A percentile compares a stretch with the other conserved stretches of the same genome.
These are phyloP conservation scores for Hemitrygon akajei DNA, from an alignment of 2,797 vertebrate genomes.

Conservation along the genomic window DNA sequence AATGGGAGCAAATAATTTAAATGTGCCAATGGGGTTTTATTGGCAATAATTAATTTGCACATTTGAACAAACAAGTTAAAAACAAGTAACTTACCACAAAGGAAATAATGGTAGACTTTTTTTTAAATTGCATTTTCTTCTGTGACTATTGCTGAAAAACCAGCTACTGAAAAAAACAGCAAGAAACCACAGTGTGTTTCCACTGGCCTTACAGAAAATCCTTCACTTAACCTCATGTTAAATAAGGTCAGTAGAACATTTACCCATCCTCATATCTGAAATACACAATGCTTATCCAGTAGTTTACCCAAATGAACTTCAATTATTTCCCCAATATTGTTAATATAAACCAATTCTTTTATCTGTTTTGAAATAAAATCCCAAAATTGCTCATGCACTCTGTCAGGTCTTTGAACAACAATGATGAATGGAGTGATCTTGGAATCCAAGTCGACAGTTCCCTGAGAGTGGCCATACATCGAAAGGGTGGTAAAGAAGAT, in stretches of 20 bases:
- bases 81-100: background rate
- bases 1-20: background rate
- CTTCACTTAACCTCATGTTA: background rate
- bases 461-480: no score
- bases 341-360: background rate
- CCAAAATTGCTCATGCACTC: background rate
- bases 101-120: background rate
- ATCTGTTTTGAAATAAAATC: background rate
- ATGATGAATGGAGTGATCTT: background rate
- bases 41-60: background rate
- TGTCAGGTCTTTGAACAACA: no score
- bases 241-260: background rate
- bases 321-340: background rate
- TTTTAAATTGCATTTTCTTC: background rate
- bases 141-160: background rate
- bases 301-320: background rate
- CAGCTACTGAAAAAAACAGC: background rate
- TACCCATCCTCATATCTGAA: background rate
- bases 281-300: background rate
- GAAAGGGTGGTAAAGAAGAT: no score
- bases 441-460: no score
- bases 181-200: constrained; percentile 11
- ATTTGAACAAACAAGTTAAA: background rate
- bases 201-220: background rate
- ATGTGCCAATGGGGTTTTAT: background rate